phyloP scores from a whole-genome alignment of 2,113 vertebrate species.

The Solea senegalensis region DNA sequence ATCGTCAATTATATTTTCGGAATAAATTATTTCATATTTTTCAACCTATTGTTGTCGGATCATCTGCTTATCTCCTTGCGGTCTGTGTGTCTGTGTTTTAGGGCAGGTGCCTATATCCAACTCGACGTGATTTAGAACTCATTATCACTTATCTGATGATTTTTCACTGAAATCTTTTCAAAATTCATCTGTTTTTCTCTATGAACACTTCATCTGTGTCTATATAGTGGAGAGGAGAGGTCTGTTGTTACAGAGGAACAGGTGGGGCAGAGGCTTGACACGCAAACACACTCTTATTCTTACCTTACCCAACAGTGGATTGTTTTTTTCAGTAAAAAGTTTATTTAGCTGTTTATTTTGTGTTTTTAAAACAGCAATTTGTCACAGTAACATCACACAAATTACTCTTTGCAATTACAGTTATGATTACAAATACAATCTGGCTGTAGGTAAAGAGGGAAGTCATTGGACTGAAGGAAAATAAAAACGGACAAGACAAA shows the following conservation, averaged over 20 bases:
- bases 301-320: no score
- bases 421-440: no score
- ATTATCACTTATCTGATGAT: conserved; percentile 8
- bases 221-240: conserved; percentile 51
- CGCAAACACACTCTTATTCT: conserved; percentile 2
- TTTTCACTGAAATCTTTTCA: conserved; percentile 18
- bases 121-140: conserved; percentile 16
- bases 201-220: conserved; percentile 39
- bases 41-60: conserved; percentile 50
- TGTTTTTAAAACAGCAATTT: no score
- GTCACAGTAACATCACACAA: no score
- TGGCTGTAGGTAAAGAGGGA: no score
- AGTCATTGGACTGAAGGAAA: no score
- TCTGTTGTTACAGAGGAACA: conserved; percentile 70
- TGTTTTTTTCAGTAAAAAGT: no score
- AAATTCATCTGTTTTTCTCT: conserved; percentile 8
- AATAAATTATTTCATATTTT: conserved; percentile 69
- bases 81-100: conserved; percentile 18
- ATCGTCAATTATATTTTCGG: conserved; percentile 66
- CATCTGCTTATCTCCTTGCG: conserved; percentile 31
- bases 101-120: conserved; percentile 29
- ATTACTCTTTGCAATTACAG: no score
- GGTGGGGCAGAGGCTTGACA: conserved; percentile 62
- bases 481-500: no score
- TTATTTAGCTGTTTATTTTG: no score